These are phyloP conservation scores for Pseudoips prasinana DNA, from an alignment of 2,888 invertebrate species.

Conservation along the genomic window DNA sequence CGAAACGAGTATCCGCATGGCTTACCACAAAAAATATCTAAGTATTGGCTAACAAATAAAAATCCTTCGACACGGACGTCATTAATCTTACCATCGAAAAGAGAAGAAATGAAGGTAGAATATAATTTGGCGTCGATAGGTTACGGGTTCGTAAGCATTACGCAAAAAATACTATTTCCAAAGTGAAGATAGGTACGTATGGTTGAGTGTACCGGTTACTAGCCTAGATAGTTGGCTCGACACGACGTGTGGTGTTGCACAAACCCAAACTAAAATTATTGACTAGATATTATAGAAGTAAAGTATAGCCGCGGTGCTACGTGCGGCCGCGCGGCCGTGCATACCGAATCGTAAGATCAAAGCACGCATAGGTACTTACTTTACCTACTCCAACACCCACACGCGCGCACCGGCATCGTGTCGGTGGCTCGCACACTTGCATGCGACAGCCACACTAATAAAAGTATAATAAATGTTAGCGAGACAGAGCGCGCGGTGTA, in stretches of 20 bases:
- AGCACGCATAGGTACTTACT: slow-evolving; percentile 78
- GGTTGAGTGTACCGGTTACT: slow-evolving; percentile 44
- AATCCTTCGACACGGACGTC: too few relatives aligned
- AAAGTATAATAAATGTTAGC: slow-evolving; percentile 77
- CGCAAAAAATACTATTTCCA: slow-evolving; percentile 25
- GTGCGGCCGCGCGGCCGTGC: slow-evolving; percentile 76
- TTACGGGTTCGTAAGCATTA: slow-evolving; percentile 21
- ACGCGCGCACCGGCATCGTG: slow-evolving; percentile 45
- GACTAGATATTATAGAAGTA: slow-evolving; percentile 75
- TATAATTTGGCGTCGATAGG: slow-evolving; percentile 6
- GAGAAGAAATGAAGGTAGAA: too few relatives aligned
- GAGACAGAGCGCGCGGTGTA: slow-evolving; percentile 74
- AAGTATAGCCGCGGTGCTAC: slow-evolving; percentile 72
- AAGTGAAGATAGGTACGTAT: slow-evolving; percentile 48
- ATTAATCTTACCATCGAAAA: too few relatives aligned
- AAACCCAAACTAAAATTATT: slow-evolving; percentile 77
- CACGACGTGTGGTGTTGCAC: slow-evolving; percentile 72
- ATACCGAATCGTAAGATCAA: slow-evolving; percentile 82
- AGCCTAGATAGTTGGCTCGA: slow-evolving; percentile 53
- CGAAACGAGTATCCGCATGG: too few relatives aligned
- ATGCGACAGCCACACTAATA: slow-evolving; percentile 58
- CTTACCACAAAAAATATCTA: too few relatives aligned
- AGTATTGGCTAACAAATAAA: too few relatives aligned
- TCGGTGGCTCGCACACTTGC: slow-evolving; percentile 59
- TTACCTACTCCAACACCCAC: slow-evolving; percentile 76